Conservation (phyloP, 2,113 vertebrate species). For the Zapornia atra region DNA sequence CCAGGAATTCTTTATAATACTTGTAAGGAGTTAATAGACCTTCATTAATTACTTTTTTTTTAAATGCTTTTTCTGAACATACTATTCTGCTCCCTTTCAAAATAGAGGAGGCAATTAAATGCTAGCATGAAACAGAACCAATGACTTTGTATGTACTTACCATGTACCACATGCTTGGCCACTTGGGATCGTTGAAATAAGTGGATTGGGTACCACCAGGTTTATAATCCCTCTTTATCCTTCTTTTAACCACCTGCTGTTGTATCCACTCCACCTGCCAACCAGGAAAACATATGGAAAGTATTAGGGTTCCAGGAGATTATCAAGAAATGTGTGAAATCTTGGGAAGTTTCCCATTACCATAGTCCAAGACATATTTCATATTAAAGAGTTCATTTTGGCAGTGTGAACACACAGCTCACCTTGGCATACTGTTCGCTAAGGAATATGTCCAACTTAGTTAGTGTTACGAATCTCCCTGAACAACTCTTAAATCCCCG, state of each 20-base stretch:
- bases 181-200: slow-evolving; percentile 97
- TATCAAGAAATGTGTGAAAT: slow-evolving; percentile 26
- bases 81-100: not conserved
- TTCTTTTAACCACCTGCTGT: slow-evolving; percentile 95
- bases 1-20: too few species aligned
- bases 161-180: slow-evolving; percentile 99
- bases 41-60: not conserved
- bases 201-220: slow-evolving; percentile 81
- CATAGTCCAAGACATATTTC: not conserved
- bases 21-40: not conserved
- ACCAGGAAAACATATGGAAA: slow-evolving; percentile 59
- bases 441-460: not conserved
- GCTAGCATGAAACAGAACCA: not conserved
- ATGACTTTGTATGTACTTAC: slow-evolving; percentile 79
- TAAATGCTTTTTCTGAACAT: not conserved
- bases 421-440: not conserved
- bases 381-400: not conserved
- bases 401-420: not conserved
- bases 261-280: slow-evolving; percentile 98
- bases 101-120: not conserved
- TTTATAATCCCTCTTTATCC: slow-evolving; percentile 97
- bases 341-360: not conserved
- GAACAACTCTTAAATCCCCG: not conserved
- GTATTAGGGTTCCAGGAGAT: not conserved
- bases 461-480: not conserved